A percentile compares a stretch with the other conserved stretches of the same genome.
phyloP scores from a whole-genome alignment of 1,140 invertebrate genomes.

The Nephila pilipes region DNA sequence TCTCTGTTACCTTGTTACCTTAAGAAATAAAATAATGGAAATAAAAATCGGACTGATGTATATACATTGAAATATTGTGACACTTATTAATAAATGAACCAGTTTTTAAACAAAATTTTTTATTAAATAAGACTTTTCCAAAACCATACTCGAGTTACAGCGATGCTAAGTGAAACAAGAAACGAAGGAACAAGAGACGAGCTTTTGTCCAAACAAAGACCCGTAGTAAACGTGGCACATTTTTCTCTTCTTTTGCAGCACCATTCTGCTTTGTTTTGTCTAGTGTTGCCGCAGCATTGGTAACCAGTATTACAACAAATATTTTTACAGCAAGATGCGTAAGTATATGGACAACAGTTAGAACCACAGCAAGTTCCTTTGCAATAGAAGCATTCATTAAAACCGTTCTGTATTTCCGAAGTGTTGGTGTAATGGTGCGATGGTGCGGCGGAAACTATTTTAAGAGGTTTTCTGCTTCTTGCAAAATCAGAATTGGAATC shows the following conservation, averaged over 20 bases:
- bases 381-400: neutral
- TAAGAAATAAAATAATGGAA: too few relatives aligned
- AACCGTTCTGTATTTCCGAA: neutral
- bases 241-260: neutral
- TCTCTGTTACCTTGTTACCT: too few relatives aligned
- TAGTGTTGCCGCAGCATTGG: neutral
- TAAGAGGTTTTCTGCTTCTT: neutral
- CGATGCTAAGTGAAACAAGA: too few relatives aligned
- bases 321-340: neutral
- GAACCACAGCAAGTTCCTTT: neutral
- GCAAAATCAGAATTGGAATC: neutral
- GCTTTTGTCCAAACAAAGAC: neutral
- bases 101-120: too few relatives aligned
- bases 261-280: neutral
- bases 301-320: neutral
- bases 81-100: too few relatives aligned
- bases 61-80: too few relatives aligned
- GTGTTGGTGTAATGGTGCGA: neutral
- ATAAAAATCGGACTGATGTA: too few relatives aligned
- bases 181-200: neutral
- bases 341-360: neutral
- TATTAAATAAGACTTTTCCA: too few relatives aligned
- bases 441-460: neutral
- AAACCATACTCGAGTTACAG: too few relatives aligned
- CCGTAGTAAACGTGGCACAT: neutral